Conservation (phyloP, 2,888 invertebrate genomes). For the Plusia festucae region DNA sequence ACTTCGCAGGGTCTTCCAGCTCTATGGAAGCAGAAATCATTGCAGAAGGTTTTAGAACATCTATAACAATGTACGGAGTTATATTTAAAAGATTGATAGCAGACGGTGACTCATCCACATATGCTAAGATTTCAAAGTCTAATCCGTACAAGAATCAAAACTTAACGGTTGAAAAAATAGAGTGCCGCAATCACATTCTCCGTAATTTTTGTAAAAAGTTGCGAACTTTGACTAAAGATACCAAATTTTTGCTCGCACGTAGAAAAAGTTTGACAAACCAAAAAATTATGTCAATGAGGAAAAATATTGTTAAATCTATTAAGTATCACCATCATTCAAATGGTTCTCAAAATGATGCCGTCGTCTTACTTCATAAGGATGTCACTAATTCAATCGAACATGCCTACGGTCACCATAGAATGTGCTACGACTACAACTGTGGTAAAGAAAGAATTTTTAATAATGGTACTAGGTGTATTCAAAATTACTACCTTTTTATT, state of each 20-base stretch:
- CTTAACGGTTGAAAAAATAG: slow-evolving; percentile 48
- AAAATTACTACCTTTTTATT: slow-evolving; percentile 27
- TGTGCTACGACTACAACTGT: no score
- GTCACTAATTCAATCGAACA: slow-evolving; percentile 50
- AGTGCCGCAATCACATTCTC: slow-evolving; percentile 54
- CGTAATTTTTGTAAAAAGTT: slow-evolving; percentile 48
- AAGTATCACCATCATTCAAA: neutral
- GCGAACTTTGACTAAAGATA: slow-evolving; percentile 28
- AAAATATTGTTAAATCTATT: slow-evolving; percentile 21
- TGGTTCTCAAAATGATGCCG: neutral
- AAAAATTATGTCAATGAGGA: slow-evolving; percentile 41
- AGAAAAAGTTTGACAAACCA: slow-evolving; percentile 30
- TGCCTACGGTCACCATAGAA: slow-evolving; percentile 52
- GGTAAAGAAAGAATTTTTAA: no score
- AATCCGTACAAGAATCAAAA: slow-evolving; percentile 37
- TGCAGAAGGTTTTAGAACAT: slow-evolving; percentile 61
- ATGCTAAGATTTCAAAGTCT: slow-evolving; percentile 30
- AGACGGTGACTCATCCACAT: slow-evolving; percentile 70
- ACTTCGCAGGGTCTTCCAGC: slow-evolving; percentile 64
- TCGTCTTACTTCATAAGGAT: neutral
- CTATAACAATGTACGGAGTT: slow-evolving; percentile 59
- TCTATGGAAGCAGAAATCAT: slow-evolving; percentile 68
- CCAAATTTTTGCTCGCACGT: slow-evolving; percentile 31
- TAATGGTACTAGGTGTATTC: slow-evolving; percentile 44
- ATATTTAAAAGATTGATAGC: slow-evolving; percentile 54